Percentiles rank a stretch among this genome's conserved stretches.
These are phyloP conservation scores for Mormyrops boulengeri DNA, from an alignment of 2,797 vertebrate genomes.

Conservation along the genomic window DNA sequence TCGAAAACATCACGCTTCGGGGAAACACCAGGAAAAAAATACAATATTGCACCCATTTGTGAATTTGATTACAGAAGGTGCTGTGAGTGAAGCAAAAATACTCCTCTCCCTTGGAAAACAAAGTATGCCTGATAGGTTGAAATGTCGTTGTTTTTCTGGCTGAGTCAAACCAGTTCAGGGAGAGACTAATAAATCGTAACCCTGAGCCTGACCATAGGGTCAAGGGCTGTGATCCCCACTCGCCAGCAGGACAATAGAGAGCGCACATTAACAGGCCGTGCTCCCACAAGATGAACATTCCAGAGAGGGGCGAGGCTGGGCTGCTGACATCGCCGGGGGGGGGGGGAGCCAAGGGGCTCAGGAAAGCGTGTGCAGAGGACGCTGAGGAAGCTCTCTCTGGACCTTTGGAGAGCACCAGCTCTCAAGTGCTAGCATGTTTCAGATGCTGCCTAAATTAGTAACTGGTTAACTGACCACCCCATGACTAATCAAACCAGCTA, in stretches of 20 bases:
- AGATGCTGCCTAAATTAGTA: not conserved
- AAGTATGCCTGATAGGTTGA: not conserved
- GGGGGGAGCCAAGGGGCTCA: not conserved
- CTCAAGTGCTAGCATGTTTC: not conserved
- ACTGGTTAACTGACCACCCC: not conserved
- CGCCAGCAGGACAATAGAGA: not conserved
- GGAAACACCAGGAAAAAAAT: constrained; percentile 40
- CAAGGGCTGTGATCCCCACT: not conserved
- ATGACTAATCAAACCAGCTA: not conserved
- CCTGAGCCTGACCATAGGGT: not conserved
- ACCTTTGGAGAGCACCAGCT: not conserved
- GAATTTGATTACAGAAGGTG: constrained; percentile 27
- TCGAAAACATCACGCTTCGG: constrained; percentile 31
- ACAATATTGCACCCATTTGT: constrained; percentile 37
- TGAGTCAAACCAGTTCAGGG: not conserved
- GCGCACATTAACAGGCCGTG: not conserved
- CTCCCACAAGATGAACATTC: constrained; percentile 44
- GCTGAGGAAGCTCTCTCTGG: not conserved
- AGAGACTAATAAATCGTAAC: not conserved
- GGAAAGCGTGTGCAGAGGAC: constrained; percentile 17
- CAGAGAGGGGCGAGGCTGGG: constrained; percentile 35
- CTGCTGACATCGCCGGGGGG: not conserved
- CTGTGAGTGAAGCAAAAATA: constrained; percentile 9
- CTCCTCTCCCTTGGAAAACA: constrained; percentile 20
- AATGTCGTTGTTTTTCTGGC: not conserved